Evolutionary conservation across 2,888 invertebrate genomes (phyloP).

Genomic region (Andrena haemorrhoa): DNA sequence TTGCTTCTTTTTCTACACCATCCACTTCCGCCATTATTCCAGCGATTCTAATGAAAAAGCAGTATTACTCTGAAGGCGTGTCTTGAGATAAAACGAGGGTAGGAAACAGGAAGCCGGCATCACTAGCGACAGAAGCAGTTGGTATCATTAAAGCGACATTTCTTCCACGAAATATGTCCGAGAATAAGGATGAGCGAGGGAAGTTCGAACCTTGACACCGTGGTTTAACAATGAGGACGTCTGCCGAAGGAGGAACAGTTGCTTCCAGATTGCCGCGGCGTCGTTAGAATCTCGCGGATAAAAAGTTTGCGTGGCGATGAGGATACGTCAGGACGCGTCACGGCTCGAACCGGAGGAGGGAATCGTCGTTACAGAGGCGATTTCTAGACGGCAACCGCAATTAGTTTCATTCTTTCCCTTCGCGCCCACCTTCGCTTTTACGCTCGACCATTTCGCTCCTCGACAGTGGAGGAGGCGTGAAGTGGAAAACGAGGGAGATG

Average conservation of each 20-base stretch:
- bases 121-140: constrained; percentile 8
- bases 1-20: no score
- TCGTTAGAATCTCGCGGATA: constrained; percentile 72
- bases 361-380: constrained; percentile 73
- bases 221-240: constrained; percentile 47
- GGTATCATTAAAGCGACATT: constrained; percentile 23
- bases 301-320: constrained; percentile 65
- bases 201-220: constrained; percentile 4
- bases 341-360: constrained; percentile 40
- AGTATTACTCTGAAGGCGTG: neutral
- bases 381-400: constrained; percentile 73
- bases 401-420: constrained; percentile 74
- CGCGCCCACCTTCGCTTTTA: constrained; percentile 27
- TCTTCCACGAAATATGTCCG: neutral
- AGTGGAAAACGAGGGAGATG: constrained; percentile 56
- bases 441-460: constrained; percentile 33
- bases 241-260: constrained; percentile 46
- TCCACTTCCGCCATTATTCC: neutral
- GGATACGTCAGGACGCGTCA: constrained; percentile 61
- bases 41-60: neutral
- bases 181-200: neutral
- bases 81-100: neutral
- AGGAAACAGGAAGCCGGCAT: neutral
- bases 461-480: constrained; percentile 53
- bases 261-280: constrained; percentile 53